Evolutionary conservation across 2,797 vertebrate genomes (phyloP).

Genomic region (Coccyzus lansbergi): DNA sequence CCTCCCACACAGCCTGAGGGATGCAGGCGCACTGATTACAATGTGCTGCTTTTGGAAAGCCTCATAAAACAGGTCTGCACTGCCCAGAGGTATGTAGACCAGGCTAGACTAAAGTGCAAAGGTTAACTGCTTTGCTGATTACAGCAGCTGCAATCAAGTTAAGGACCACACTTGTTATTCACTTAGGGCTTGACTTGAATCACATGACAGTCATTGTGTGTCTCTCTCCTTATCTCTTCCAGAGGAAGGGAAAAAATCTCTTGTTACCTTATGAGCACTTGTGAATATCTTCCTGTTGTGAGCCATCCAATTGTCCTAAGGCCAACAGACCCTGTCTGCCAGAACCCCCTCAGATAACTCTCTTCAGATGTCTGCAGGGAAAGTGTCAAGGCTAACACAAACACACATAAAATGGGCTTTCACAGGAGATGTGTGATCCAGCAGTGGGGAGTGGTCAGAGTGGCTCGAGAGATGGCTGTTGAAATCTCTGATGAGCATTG

Average conservation of each 20-base stretch:
- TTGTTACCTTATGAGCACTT: background rate
- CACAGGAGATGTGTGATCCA: background rate
- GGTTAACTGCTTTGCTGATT: background rate
- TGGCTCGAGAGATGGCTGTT: background rate
- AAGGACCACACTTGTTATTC: background rate
- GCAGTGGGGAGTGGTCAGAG: background rate
- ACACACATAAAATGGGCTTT: background rate
- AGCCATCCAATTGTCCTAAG: background rate
- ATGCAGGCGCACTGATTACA: background rate
- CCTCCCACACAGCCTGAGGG: background rate
- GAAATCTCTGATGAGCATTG: background rate
- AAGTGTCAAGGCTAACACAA: conserved; percentile 11
- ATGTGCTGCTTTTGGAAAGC: background rate
- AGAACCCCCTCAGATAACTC: background rate
- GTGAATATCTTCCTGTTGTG: background rate
- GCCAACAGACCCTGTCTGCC: background rate
- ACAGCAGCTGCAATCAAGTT: background rate
- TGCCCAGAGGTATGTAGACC: background rate
- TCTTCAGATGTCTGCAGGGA: background rate
- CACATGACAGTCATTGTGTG: background rate
- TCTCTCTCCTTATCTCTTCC: background rate
- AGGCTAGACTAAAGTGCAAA: background rate
- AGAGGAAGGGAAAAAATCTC: background rate
- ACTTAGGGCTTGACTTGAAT: background rate
- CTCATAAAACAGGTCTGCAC: background rate